Evolutionary conservation across 2,888 invertebrate species (phyloP), one percentile per base, ranked within the genome.

Genomic region (Malthinus flaveolus): DNA sequence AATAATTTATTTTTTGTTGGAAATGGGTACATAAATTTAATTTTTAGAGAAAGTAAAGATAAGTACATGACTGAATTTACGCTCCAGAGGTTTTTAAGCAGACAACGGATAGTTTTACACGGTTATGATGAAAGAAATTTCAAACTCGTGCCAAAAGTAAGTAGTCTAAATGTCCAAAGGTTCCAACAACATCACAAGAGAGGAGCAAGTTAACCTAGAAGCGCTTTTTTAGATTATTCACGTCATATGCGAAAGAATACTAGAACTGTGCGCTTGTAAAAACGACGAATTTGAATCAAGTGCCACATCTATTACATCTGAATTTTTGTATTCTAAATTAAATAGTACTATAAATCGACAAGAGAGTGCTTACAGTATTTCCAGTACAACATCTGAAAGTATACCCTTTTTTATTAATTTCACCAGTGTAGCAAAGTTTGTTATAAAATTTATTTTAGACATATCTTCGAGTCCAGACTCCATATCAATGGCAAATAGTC

Each of bases 91-190:
- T 89, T 85, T 73, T 76, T 93, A 51, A 84, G 84, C 65, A 79
- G 89, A 65, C 93, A 93, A 72, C 80, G 84, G 63, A 85, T 87
- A 1, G 82, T 88, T 1, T 79, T 93, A 1, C 93, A 93, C 71
- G 93, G 93, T 0, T 83, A 87, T 62, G 92, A 93, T 65, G 89
- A 89, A 65, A 80, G 93, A 65, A 83, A 85, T 8, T 86, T 92
- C 62, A 87, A 85, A 73, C 83, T 87, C 74, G 81, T 93, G 68
- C 93, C 93, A 33, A 93, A 92, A 85, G 91, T 91, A 78, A 63
- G 12, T 1, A 7, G n/a, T n/a, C n/a, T n/a, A n/a, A n/a, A n/a
- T n/a, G n/a, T n/a, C n/a, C n/a, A n/a, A n/a, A n/a, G n/a, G n/a
- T n/a, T n/a, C n/a, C n/a, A n/a, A n/a, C n/a, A n/a, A n/a, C n/a